phyloP scores from a whole-genome alignment of 2,113 vertebrate genomes.

The human (Homo sapiens) region DNA sequence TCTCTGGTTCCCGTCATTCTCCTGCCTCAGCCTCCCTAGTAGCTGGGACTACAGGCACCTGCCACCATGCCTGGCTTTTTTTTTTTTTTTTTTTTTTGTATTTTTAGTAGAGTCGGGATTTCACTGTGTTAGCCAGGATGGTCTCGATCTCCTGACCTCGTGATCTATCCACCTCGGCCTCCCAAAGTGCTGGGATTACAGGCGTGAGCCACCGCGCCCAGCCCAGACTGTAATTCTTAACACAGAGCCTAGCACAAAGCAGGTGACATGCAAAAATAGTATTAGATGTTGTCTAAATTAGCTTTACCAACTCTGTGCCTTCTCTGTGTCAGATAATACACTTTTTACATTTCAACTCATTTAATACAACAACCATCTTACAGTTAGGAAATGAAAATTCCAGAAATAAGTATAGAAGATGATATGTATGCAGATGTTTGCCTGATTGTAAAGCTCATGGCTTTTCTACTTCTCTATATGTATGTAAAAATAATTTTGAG shows the following conservation, averaged over 20 bases:
- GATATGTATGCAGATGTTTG: background rate
- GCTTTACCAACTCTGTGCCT: background rate
- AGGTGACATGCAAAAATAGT: background rate
- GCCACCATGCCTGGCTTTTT: too few species aligned
- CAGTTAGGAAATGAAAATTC: background rate
- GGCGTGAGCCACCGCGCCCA: too few species aligned
- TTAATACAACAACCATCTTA: background rate
- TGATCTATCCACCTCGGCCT: too few species aligned
- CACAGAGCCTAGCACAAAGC: background rate
- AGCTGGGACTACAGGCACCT: too few species aligned
- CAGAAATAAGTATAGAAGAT: background rate
- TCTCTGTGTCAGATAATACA: background rate
- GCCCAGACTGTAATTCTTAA: background rate
- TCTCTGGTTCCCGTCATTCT: too few species aligned
- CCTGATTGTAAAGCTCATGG: background rate
- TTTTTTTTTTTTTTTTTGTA: too few species aligned
- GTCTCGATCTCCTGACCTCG: too few species aligned
- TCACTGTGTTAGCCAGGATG: too few species aligned
- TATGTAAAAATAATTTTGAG: background rate
- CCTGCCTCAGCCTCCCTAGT: too few species aligned
- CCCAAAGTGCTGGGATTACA: too few species aligned
- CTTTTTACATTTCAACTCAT: background rate
- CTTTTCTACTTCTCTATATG: background rate
- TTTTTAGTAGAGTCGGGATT: too few species aligned
- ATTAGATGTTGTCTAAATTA: background rate